Conservation (phyloP, 2,888 invertebrate species). For the Cephus pygmeus region DNA sequence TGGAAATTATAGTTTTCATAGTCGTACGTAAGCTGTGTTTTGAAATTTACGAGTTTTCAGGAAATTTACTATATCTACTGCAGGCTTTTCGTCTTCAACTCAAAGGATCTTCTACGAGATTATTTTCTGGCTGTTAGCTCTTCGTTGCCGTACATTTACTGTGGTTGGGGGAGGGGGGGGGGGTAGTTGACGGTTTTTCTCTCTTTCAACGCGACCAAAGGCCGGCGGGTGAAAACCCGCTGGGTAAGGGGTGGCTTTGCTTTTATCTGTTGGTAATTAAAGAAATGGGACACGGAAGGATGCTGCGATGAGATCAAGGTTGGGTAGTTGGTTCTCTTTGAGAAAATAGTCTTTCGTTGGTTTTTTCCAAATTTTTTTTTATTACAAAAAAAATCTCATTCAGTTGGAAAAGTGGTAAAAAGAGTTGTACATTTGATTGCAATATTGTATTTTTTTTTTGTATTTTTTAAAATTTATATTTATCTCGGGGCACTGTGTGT, state of each 20-base stretch:
- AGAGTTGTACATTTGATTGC: not conserved
- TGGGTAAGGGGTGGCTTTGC: not conserved
- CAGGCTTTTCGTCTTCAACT: not conserved
- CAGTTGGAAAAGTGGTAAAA: not conserved
- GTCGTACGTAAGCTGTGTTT: not conserved
- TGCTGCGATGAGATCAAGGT: not conserved
- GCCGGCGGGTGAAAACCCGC: not conserved
- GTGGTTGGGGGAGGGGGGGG: not conserved
- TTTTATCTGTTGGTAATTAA: not conserved
- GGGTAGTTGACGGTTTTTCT: not conserved
- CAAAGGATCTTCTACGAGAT: not conserved
- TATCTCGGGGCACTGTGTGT: not conserved
- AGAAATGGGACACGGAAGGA: not conserved
- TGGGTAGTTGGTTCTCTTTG: not conserved
- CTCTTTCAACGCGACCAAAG: not conserved
- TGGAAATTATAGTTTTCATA: not conserved
- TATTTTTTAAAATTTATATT: not conserved
- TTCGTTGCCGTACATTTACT: not conserved
- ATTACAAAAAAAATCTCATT: not conserved
- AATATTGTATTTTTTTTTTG: not conserved
- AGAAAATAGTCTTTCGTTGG: not conserved
- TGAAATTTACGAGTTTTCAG: not conserved
- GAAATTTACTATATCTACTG: not conserved
- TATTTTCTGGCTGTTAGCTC: not conserved
- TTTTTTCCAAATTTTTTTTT: not conserved